phyloP scores from a whole-genome alignment of 1,140 invertebrate genomes.

The Chrysopa pallens region DNA sequence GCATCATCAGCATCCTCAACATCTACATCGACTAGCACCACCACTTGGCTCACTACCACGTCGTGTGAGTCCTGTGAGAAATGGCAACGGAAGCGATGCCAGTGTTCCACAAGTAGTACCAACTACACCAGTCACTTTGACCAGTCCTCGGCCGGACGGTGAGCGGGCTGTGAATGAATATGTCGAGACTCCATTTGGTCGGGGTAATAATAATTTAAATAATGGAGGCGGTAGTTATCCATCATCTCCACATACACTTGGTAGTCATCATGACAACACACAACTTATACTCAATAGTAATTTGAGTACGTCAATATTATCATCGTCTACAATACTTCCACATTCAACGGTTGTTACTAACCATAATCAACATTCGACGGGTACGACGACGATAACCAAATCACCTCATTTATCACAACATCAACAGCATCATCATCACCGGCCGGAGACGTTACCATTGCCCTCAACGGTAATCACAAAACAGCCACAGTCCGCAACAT shows the following conservation, averaged over 20 bases:
- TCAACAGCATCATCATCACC: constrained; percentile 5
- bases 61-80: constrained; percentile 14
- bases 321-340: constrained; percentile 16
- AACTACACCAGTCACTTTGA: constrained; percentile 35
- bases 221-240: constrained; percentile 15
- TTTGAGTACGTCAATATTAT: constrained; percentile 9
- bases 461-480: constrained; percentile 25
- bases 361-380: constrained; percentile 1
- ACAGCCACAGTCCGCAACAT: constrained; percentile 30
- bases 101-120: constrained; percentile 9
- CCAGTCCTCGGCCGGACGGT: constrained; percentile 53
- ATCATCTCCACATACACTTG: constrained; percentile 16
- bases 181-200: constrained; percentile 58
- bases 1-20: constrained; percentile 8
- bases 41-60: constrained; percentile 11
- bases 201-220: constrained; percentile 6
- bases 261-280: constrained; percentile 6
- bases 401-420: constrained; percentile 1
- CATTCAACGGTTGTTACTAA: neutral
- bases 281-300: constrained; percentile 10
- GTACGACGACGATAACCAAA: neutral
- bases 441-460: neutral
- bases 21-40: constrained; percentile 19
- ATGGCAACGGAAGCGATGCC: constrained; percentile 21
- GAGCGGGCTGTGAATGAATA: constrained; percentile 67